Conservation (phyloP, 2,888 invertebrate species). For the Acleris sparsana region DNA sequence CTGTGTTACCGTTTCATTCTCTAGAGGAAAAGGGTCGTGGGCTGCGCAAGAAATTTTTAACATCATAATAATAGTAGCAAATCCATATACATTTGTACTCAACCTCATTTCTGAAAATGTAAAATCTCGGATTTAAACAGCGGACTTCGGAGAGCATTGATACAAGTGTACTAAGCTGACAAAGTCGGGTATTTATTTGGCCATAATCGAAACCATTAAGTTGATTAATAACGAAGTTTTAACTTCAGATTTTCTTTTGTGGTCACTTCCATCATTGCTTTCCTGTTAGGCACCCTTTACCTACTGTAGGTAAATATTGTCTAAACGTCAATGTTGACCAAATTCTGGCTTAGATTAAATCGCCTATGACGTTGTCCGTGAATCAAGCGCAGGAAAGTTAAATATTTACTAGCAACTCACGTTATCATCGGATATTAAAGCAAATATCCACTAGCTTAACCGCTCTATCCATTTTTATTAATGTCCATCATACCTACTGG, state of each 20-base stretch:
- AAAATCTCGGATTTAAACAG: neutral
- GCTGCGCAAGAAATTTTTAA: constrained; percentile 5
- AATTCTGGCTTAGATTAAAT: constrained; percentile 11
- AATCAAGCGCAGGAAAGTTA: neutral
- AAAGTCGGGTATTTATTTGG: neutral
- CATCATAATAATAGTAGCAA: neutral
- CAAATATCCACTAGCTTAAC: too few relatives aligned
- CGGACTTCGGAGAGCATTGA: neutral
- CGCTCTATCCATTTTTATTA: constrained; percentile 12
- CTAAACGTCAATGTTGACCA: neutral
- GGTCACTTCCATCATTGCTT: neutral
- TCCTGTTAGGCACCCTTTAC: neutral
- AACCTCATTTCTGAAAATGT: neutral
- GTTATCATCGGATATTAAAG: constrained; percentile 1
- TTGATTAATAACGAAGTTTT: constrained; percentile 4
- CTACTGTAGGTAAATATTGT: neutral
- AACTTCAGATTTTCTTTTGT: neutral
- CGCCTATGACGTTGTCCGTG: neutral
- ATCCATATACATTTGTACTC: neutral
- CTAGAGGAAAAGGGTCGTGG: constrained; percentile 1
- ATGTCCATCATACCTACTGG: neutral
- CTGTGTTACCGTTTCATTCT: neutral
- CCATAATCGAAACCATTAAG: constrained; percentile 16
- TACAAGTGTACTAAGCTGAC: neutral
- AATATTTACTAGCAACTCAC: constrained; percentile 17